A percentile compares a stretch with the other conserved stretches of the same genome.
phyloP scores from a whole-genome alignment of 2,797 vertebrate genomes.

The Sebastes oblongus region DNA sequence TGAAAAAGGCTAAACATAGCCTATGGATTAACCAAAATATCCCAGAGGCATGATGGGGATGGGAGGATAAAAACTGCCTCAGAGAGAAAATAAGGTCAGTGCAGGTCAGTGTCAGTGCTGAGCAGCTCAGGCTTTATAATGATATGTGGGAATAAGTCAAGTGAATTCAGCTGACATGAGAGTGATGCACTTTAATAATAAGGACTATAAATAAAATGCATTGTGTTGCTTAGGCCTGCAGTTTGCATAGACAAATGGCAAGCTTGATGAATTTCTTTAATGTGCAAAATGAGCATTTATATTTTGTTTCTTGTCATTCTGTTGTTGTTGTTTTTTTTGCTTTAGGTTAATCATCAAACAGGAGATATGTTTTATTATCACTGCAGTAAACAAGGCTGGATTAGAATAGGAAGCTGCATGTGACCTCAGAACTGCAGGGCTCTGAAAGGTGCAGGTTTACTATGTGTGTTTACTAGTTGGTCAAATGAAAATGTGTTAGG shows the following conservation, averaged over 20 bases:
- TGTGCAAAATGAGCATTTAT: not conserved
- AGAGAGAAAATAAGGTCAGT: slow-evolving; percentile 13
- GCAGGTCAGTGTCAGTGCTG: slow-evolving; percentile 17
- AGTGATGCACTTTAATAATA: not conserved
- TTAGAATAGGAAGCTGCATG: not conserved
- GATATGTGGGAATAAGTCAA: not conserved
- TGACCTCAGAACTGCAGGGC: not conserved
- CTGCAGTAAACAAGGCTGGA: not conserved
- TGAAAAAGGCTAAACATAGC: slow-evolving; percentile 41
- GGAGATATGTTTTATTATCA: not conserved
- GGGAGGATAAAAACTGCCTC: not conserved
- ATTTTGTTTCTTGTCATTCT: not conserved
- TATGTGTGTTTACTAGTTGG: not conserved
- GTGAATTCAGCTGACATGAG: not conserved
- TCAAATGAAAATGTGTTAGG: not conserved
- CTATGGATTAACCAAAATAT: slow-evolving; percentile 35
- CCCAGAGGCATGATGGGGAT: slow-evolving; percentile 16
- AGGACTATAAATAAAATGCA: not conserved
- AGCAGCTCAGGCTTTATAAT: not conserved
- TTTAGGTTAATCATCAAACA: not conserved
- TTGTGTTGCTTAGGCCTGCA: not conserved
- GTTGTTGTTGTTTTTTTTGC: not conserved
- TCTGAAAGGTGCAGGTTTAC: not conserved
- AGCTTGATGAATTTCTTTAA: too few species aligned
- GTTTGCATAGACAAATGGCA: not conserved